phyloP scores from a whole-genome alignment of 2,113 vertebrate genomes.

The Sphyrna mokarran region DNA sequence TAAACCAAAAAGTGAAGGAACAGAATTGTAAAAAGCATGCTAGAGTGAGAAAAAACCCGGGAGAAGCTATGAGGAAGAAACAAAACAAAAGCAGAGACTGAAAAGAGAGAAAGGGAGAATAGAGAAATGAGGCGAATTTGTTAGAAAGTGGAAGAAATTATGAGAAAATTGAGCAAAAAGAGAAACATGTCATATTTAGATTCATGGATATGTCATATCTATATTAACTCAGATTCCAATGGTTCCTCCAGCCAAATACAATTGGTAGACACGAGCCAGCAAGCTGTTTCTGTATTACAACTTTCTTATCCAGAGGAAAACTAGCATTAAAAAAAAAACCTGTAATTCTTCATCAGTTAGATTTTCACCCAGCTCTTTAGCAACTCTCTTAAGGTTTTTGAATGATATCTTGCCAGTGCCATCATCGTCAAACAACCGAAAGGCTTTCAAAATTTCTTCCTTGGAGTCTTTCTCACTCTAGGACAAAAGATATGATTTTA shows the following conservation, averaged over 20 bases:
- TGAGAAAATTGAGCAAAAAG: not conserved
- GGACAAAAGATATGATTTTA: constrained; percentile 39
- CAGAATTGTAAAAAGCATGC: not conserved
- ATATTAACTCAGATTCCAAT: not conserved
- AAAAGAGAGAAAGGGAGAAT: not conserved
- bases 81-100: not conserved
- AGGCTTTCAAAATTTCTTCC: constrained; percentile 89
- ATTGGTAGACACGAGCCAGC: not conserved
- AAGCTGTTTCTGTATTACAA: not conserved
- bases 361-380: constrained; percentile 86
- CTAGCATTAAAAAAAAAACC: constrained; percentile 53
- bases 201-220: not conserved
- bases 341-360: constrained; percentile 84
- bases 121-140: not conserved
- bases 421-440: constrained; percentile 86
- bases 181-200: not conserved
- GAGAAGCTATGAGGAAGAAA: not conserved
- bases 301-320: constrained; percentile 8
- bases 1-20: not conserved
- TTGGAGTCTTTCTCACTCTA: constrained; percentile 85
- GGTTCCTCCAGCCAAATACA: not conserved
- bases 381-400: constrained; percentile 82
- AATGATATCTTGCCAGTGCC: constrained; percentile 84
- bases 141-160: not conserved
- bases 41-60: no score